These are phyloP conservation scores for Thymallus thymallus DNA, from an alignment of 2,113 vertebrate genomes.

Conservation along the genomic window DNA sequence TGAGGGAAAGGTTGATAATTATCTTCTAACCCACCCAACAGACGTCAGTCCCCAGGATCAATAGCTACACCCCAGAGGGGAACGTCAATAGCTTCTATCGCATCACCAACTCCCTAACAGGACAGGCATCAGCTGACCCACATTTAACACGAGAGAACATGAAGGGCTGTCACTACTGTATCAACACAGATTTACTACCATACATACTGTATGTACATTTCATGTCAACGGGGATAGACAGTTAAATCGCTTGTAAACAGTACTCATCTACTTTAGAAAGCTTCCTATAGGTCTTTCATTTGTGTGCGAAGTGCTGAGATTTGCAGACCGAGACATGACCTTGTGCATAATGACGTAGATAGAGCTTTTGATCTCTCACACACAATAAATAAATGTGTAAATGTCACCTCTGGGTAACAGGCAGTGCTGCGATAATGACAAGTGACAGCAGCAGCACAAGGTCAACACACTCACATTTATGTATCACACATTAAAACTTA, in stretches of 20 bases:
- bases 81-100: constrained; percentile 58
- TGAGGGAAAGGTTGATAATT: not conserved
- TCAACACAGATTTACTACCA: not conserved
- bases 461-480: constrained; percentile 1
- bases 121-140: constrained; percentile 29
- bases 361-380: not conserved
- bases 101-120: constrained; percentile 45
- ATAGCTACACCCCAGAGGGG: constrained; percentile 47
- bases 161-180: constrained; percentile 7
- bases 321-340: constrained; percentile 3
- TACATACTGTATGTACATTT: too few species aligned
- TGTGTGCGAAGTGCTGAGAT: constrained; percentile 7
- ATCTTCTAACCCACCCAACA: not conserved
- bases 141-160: constrained; percentile 33
- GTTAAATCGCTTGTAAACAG: not conserved
- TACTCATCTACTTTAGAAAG: too few species aligned
- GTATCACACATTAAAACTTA: not conserved
- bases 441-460: constrained; percentile 22
- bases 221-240: too few species aligned
- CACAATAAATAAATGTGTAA: constrained; percentile 3
- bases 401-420: constrained; percentile 38
- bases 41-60: constrained; percentile 39
- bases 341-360: constrained; percentile 21
- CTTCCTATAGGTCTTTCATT: too few species aligned
- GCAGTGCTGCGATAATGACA: not conserved